Evolutionary conservation across 2,888 invertebrate genomes (phyloP), one percentile per base, ranked within the genome.

Genomic region (Drosophila colorata): DNA sequence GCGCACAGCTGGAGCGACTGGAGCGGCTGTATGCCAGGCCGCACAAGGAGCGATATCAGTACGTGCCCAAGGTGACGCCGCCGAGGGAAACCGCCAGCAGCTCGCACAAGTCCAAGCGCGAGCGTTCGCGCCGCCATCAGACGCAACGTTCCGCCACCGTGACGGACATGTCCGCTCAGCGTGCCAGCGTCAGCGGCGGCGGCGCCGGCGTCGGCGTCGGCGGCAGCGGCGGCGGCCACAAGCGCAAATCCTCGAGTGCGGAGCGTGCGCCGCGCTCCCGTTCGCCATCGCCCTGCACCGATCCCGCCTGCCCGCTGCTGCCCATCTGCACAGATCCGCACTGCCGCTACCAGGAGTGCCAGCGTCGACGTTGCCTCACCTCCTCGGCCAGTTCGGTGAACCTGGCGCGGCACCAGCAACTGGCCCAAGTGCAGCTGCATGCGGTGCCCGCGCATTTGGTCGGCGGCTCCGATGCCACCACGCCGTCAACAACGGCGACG

Each of bases 111-210:
- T 79, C 89, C 44, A 91, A 91, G 65, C 87, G 90, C 9, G 92
- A 92, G 63, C 90, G 92, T 7, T 92, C 92, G 18, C 86, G 92
- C 9, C 92, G 92, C 64, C 91, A 92, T 78, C 92, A 92, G 74
- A 92, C 92, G 28, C 92, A 92, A 59, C 90, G 92, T 44, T 92
- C 92, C 4, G 92, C 92, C 47, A 92, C 92, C 16, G 92, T 92
- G 8, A 90, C 92, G 13, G 92, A 92, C 67, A 92, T 92, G 91
- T 89, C 90, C 56, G 86, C 87, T 5, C 89, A 89, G 43, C 90
- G 87, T 11, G 81, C 87, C 37, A 84, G 85, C 35, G 71, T 84
- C 7, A 31, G 31, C 31, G 13, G 63, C 7, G 11, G 31, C 11
- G n/a, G 63, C 7, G 83, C 87, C 25, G 5, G 31, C 31, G 13